Evolutionary conservation across 2,797 vertebrate genomes (phyloP).

Genomic region (Hirundo rustica): DNA sequence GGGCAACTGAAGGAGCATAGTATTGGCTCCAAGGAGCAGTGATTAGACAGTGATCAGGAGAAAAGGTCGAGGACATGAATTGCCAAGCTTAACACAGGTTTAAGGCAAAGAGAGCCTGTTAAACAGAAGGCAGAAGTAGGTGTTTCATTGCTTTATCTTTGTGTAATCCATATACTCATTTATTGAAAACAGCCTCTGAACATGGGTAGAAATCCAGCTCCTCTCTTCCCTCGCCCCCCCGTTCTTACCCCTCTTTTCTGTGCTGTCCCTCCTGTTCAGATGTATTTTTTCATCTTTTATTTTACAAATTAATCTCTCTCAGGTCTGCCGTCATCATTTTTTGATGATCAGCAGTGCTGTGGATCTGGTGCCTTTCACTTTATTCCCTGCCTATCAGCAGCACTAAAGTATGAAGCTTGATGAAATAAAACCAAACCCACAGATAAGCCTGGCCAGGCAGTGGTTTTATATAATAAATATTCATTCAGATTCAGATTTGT

Average conservation of each 20-base stretch:
- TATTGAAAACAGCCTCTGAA: neutral
- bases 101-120: neutral
- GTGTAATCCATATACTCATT: neutral
- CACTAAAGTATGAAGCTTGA: neutral
- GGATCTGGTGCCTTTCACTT: neutral
- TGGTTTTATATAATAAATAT: neutral
- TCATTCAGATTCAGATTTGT: conserved; percentile 13
- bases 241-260: neutral
- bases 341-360: neutral
- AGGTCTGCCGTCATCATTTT: neutral
- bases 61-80: neutral
- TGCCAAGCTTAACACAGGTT: neutral
- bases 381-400: neutral
- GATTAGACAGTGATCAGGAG: neutral
- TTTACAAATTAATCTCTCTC: neutral
- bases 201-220: neutral
- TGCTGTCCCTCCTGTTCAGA: neutral
- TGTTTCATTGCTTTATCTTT: neutral
- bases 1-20: neutral
- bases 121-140: neutral
- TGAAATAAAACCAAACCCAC: neutral
- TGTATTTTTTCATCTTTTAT: neutral
- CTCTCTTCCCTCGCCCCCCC: neutral
- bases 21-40: neutral
- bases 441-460: neutral